Evolutionary conservation across 2,113 vertebrate species (phyloP).

Genomic region (Himantopus leucocephalus): DNA sequence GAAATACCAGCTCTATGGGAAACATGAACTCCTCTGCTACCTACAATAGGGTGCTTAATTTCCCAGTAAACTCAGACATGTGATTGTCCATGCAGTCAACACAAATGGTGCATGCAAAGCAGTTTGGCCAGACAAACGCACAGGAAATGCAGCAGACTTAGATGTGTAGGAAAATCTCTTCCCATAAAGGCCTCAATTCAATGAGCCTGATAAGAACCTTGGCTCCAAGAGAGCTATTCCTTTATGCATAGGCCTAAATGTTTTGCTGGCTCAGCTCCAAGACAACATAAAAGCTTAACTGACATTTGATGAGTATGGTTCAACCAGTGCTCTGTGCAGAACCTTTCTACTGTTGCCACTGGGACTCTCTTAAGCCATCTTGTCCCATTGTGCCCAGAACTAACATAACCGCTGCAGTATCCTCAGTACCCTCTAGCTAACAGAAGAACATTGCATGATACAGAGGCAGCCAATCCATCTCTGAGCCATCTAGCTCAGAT

Average conservation of each 20-base stretch:
- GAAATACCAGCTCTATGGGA: not conserved
- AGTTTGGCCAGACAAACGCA: conserved; percentile 36
- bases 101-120: conserved; percentile 57
- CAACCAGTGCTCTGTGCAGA: not conserved
- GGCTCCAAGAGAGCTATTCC: not conserved
- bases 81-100: conserved; percentile 22
- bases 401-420: not conserved
- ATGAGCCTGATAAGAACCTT: not conserved
- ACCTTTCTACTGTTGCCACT: not conserved
- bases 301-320: not conserved
- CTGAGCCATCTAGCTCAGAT: not conserved
- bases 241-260: not conserved
- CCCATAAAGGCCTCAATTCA: not conserved
- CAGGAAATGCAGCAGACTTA: conserved; percentile 12
- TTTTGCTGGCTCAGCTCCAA: not conserved
- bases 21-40: not conserved
- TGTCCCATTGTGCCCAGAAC: not conserved
- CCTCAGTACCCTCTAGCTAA: not conserved
- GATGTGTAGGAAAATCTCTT: not conserved
- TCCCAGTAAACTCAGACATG: not conserved
- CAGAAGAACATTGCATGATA: not conserved
- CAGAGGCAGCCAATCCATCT: not conserved
- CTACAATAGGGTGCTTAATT: not conserved
- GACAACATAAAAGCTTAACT: not conserved
- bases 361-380: not conserved